Base-by-base conservation (phyloP, 2,113 vertebrate genomes). In the Ivindomyrus marchei region DNA sequence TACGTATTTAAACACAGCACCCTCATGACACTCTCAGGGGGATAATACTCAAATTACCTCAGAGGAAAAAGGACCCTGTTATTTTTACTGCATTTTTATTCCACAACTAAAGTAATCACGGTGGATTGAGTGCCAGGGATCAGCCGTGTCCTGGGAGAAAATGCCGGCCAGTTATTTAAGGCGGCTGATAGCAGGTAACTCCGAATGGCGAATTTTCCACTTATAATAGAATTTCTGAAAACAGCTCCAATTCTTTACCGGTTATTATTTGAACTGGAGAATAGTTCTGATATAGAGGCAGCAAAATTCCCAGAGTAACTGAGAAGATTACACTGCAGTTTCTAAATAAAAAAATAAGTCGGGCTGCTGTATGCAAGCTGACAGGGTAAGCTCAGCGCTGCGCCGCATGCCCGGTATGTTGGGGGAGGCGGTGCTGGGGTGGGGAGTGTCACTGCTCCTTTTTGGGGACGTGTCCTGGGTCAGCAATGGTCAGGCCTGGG, bases 41-140 rank as follows among this genome's bases (percentile, higher is more conserved):
- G 74, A 80, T 80, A 42, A 80, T 80, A 42, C 36, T 80, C 36
- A 80, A 80, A 80, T 80, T 80, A 80, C 36, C 74, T 39, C 17
- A 39, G 31, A 42, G 74, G 74, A 42, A 80, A 80, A 80, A 31
- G 27, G 74, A 80, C 74, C 74, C 36, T 80, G 74, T 42, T 80
- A 80, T 80, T 80, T 80, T 80, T 42, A 80, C 74, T 21, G 74
- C 36, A 80, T 80, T 80, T 80, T 80, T 80, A 80, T 42, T 36
- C 31, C 74, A 80, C 74, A 46, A 42, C 46, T 85, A 85, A 85
- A 58, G 53, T 88, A 87, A 49, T 19, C 50, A 87, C 9, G n/a
- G 53, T 88, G 52, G 56, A 87, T 56, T 56, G 31, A 87, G 9
- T 58, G 27, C 50, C 7, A 17, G 3, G 13, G 45, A 86, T 27